Percentiles rank a stretch among this genome's conserved stretches.
phyloP scores from a whole-genome alignment of 2,113 vertebrate species.

The Cygnus atratus region DNA sequence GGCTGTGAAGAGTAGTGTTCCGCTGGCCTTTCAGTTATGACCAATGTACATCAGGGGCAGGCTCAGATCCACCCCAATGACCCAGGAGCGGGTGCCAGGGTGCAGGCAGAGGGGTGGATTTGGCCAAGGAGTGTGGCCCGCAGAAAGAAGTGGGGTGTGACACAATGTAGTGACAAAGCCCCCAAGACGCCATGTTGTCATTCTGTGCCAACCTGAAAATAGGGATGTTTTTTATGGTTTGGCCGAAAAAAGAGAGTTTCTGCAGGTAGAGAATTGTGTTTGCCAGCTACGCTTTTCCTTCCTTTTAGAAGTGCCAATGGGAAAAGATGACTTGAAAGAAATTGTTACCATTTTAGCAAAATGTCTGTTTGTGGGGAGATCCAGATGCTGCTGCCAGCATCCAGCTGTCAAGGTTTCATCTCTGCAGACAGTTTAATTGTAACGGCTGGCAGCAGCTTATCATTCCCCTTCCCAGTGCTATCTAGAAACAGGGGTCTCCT shows the following conservation, averaged over 20 bases:
- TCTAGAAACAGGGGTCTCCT: not conserved
- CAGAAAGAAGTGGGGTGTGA: not conserved
- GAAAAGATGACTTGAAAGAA: not conserved
- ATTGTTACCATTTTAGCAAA: not conserved
- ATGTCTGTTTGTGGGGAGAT: not conserved
- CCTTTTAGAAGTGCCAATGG: not conserved
- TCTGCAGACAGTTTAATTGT: not conserved
- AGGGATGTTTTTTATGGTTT: not conserved
- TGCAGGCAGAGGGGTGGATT: not conserved
- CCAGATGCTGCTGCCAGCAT: not conserved
- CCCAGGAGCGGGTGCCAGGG: not conserved
- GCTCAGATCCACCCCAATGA: not conserved
- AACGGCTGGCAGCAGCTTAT: not conserved
- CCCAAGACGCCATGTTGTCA: rapidly evolving
- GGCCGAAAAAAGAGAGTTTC: not conserved
- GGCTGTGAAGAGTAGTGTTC: not conserved
- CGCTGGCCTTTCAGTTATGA: not conserved
- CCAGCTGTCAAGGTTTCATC: not conserved
- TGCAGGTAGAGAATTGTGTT: not conserved
- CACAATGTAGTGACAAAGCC: not conserved
- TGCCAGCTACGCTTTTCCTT: not conserved
- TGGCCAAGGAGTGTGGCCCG: not conserved
- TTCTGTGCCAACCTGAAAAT: rapidly evolving
- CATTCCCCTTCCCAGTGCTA: rapidly evolving
- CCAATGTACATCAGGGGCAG: not conserved